Conservation (phyloP, 2,888 invertebrate species). For the Amblyteles armatorius region DNA sequence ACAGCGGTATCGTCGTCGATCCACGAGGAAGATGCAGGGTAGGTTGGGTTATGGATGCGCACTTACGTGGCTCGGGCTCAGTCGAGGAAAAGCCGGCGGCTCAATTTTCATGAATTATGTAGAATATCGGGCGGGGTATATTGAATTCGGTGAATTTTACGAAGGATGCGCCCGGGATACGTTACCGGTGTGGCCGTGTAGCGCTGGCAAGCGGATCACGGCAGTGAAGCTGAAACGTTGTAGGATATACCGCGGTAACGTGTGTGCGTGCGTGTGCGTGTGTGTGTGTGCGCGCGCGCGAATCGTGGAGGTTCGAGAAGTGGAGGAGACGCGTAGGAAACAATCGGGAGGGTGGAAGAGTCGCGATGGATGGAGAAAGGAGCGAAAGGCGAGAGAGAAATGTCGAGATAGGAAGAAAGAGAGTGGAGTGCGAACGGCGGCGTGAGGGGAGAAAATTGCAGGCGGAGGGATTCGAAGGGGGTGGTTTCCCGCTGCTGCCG, state of each 20-base stretch:
- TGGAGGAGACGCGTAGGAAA: slow-evolving; percentile 80
- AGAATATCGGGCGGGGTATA: slow-evolving; percentile 81
- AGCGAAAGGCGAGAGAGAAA: slow-evolving; percentile 38
- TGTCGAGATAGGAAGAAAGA: slow-evolving; percentile 47
- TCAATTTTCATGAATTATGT: slow-evolving; percentile 84
- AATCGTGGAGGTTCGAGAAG: slow-evolving; percentile 73
- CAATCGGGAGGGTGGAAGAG: slow-evolving; percentile 79
- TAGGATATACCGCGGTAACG: slow-evolving; percentile 51
- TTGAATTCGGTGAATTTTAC: slow-evolving; percentile 82
- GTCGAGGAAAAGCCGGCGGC: slow-evolving; percentile 79
- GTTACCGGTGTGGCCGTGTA: slow-evolving; percentile 55
- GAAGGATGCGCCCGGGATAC: slow-evolving; percentile 81
- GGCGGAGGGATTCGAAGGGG: slow-evolving; percentile 62
- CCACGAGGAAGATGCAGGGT: not conserved
- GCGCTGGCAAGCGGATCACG: slow-evolving; percentile 62
- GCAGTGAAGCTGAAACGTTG: slow-evolving; percentile 48
- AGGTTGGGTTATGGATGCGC: slow-evolving; percentile 32
- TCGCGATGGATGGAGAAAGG: slow-evolving; percentile 63
- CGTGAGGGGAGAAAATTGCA: slow-evolving; percentile 58
- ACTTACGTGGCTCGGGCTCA: slow-evolving; percentile 66
- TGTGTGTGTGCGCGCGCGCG: slow-evolving; percentile 64
- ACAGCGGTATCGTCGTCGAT: slow-evolving; percentile 25
- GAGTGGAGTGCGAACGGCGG: slow-evolving; percentile 53
- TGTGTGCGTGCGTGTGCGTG: slow-evolving; percentile 48
- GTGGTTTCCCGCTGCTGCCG: slow-evolving; percentile 73